These are phyloP conservation scores for Andrena fulva DNA, from an alignment of 2,888 invertebrate species.

Conservation along the genomic window DNA sequence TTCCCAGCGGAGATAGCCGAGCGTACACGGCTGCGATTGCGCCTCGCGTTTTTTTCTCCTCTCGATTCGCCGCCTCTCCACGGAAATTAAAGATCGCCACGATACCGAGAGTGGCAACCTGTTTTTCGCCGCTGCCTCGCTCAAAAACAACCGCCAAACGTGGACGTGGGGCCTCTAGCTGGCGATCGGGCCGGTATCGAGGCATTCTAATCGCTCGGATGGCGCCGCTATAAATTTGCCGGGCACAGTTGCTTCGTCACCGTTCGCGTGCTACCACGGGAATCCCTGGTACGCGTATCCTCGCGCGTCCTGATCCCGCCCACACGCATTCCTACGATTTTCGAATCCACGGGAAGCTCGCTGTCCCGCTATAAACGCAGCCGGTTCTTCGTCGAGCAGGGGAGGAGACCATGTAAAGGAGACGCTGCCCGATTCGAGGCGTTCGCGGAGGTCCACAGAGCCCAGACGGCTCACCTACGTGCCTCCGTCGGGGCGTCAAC, in stretches of 20 bases:
- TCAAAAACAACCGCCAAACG: constrained; percentile 5
- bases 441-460: neutral
- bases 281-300: constrained; percentile 8
- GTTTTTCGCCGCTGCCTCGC: neutral
- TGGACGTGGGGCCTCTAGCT: neutral
- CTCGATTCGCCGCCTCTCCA: neutral
- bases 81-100: constrained; percentile 16
- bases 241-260: constrained; percentile 15
- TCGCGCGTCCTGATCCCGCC: neutral
- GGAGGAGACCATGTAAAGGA: neutral
- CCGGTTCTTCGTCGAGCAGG: constrained; percentile 1
- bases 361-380: constrained; percentile 25
- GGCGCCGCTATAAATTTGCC: constrained; percentile 53
- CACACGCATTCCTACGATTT: constrained; percentile 35
- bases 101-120: neutral
- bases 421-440: neutral
- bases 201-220: constrained; percentile 19
- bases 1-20: constrained; percentile 51
- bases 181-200: neutral
- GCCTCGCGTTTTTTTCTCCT: neutral
- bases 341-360: constrained; percentile 1
- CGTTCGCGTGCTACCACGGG: neutral
- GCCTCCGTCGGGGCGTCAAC: constrained; percentile 5
- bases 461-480: neutral
- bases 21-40: constrained; percentile 15